Evolutionary conservation across 2,888 invertebrate species (phyloP).

Genomic region (Pachydiplax longipennis): DNA sequence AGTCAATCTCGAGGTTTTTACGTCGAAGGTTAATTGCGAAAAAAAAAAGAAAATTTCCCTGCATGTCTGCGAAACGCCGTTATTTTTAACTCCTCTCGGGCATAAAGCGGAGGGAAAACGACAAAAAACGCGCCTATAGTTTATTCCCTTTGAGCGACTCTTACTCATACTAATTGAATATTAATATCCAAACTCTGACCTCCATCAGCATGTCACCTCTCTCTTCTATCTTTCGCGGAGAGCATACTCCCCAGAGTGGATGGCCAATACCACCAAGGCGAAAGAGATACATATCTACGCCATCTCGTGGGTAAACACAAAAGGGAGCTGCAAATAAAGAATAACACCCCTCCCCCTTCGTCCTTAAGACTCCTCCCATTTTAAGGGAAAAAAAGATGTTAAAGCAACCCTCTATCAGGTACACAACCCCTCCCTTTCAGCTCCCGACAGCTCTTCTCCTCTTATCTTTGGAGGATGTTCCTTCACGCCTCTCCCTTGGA

Average conservation of each 20-base stretch:
- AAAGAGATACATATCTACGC: constrained; percentile 43
- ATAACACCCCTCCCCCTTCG: background rate
- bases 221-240: background rate
- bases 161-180: constrained; percentile 34
- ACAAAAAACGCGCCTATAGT: background rate
- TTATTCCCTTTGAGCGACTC: background rate
- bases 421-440: background rate
- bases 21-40: background rate
- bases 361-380: background rate
- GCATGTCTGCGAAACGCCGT: background rate
- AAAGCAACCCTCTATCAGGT: background rate
- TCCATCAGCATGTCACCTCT: background rate
- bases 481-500: background rate
- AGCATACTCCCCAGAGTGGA: background rate
- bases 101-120: background rate
- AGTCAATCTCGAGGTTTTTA: background rate
- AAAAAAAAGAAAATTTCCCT: background rate
- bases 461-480: background rate
- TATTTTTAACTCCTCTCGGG: background rate
- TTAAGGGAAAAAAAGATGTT: background rate
- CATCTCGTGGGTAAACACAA: constrained; percentile 41
- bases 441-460: background rate
- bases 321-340: background rate
- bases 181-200: constrained; percentile 10
- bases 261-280: background rate